Conservation (phyloP, 2,113 vertebrate genomes). For the Corvus cornix region DNA sequence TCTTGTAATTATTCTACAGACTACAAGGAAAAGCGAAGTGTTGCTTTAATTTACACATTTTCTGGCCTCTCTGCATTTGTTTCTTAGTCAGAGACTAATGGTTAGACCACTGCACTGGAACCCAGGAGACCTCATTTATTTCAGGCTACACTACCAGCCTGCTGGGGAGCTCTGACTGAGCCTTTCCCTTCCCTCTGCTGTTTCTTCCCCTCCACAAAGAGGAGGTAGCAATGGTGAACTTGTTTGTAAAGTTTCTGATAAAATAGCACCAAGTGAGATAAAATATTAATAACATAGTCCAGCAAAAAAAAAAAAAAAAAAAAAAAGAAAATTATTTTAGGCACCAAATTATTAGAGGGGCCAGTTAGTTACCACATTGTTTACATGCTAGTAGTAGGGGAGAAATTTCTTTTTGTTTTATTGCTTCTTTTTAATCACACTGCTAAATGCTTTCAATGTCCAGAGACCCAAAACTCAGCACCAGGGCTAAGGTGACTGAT, state of each 20-base stretch:
- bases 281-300: neutral
- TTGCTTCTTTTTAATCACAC: neutral
- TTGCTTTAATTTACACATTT: constrained; percentile 42
- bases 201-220: neutral
- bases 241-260: constrained; percentile 26
- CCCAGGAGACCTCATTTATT: constrained; percentile 62
- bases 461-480: neutral
- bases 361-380: rapidly evolving
- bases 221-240: neutral
- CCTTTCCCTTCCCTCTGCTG: neutral
- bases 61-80: constrained; percentile 37
- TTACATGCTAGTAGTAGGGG: neutral
- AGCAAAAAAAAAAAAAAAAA: neutral
- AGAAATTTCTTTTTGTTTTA: neutral
- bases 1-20: constrained; percentile 32
- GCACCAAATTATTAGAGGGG: neutral
- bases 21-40: neutral
- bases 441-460: neutral
- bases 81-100: constrained; percentile 61
- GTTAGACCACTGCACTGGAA: constrained; percentile 46
- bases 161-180: neutral
- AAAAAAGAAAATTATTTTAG: neutral
- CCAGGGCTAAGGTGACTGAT: neutral
- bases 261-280: neutral
- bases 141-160: constrained; percentile 8